Evolutionary conservation across 1,140 invertebrate genomes (phyloP).

Genomic region (Neoseiulus cucumeris): DNA sequence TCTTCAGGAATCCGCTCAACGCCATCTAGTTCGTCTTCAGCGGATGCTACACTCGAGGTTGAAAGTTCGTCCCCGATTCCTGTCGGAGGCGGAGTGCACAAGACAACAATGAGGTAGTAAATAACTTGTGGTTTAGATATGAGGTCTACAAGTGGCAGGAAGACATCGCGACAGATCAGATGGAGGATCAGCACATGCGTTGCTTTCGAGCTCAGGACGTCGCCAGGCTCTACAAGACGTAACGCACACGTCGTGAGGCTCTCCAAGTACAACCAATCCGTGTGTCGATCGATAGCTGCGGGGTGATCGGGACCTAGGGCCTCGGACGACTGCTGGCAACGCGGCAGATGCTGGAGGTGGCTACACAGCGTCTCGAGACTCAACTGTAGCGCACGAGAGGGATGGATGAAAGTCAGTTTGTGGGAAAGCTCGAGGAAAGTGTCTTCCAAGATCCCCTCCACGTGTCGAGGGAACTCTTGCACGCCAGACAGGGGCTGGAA

Average conservation of each 20-base stretch:
- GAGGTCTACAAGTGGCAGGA: neutral
- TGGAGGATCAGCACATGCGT: neutral
- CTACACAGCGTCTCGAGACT: neutral
- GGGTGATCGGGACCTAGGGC: neutral
- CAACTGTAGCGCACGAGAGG: neutral
- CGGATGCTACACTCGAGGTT: neutral
- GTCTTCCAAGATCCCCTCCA: neutral
- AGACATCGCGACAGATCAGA: neutral
- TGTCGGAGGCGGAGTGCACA: neutral
- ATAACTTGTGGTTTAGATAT: neutral
- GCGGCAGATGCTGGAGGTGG: neutral
- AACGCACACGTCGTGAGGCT: neutral
- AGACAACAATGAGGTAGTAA: neutral
- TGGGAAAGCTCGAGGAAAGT: constrained; percentile 1
- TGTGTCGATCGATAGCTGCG: neutral
- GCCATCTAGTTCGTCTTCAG: neutral
- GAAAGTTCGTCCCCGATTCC: neutral
- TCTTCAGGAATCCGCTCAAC: neutral
- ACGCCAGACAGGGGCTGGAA: neutral
- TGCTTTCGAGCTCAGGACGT: neutral
- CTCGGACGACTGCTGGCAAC: neutral
- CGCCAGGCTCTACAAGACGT: neutral
- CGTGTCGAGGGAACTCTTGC: neutral
- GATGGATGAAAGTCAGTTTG: neutral
- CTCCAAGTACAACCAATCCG: neutral